These are phyloP conservation scores for Lysandra bellargus DNA, from an alignment of 2,888 invertebrate species.

Conservation along the genomic window DNA sequence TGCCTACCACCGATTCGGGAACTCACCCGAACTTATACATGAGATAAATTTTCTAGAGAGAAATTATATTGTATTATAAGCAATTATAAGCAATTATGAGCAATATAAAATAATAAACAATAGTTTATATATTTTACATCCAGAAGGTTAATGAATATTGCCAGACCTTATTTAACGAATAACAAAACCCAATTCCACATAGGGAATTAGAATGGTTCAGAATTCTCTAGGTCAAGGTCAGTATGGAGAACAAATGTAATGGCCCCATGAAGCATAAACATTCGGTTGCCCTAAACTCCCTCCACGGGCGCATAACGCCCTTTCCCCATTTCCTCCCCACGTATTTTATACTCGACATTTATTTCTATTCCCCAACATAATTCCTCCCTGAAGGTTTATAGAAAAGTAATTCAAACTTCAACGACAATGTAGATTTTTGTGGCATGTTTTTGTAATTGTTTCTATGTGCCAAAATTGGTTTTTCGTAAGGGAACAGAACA, in stretches of 20 bases:
- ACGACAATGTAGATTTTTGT: slow-evolving; percentile 6
- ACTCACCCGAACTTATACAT: no score
- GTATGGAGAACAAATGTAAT: background rate
- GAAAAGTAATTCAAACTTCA: slow-evolving; percentile 11
- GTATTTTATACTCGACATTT: slow-evolving; percentile 17
- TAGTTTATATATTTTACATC: no score
- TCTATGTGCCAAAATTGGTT: no score
- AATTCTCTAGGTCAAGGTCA: background rate
- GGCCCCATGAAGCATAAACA: background rate
- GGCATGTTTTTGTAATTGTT: no score
- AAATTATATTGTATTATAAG: no score
- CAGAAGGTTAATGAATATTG: no score
- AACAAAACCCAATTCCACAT: background rate
- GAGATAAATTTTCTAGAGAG: no score
- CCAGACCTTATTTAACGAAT: background rate
- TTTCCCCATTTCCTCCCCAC: slow-evolving; percentile 13
- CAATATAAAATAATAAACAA: no score
- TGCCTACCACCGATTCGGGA: no score
- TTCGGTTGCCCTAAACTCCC: slow-evolving; percentile 1
- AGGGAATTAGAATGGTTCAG: background rate
- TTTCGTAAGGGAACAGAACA: no score
- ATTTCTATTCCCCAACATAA: slow-evolving; percentile 21
- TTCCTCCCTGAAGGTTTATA: slow-evolving; percentile 14
- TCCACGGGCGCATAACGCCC: slow-evolving; percentile 1
- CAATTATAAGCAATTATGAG: no score